These are phyloP conservation scores for Bruchidius siliquastri DNA, from an alignment of 2,888 invertebrate genomes.

Conservation along the genomic window DNA sequence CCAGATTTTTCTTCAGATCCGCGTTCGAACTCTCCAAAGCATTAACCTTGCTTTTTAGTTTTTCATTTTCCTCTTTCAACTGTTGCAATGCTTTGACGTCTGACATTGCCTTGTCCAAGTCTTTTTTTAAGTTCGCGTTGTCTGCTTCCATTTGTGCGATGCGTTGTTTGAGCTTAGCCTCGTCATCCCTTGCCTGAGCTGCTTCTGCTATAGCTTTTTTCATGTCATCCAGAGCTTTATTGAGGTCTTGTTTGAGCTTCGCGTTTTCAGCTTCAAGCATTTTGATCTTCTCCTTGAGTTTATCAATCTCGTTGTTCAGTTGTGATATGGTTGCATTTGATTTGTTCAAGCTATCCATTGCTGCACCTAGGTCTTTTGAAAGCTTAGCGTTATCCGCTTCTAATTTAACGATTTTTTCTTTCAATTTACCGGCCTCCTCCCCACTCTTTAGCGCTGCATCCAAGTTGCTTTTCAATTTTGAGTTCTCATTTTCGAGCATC, in stretches of 20 bases:
- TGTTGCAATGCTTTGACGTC: conserved; percentile 18
- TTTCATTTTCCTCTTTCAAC: conserved; percentile 18
- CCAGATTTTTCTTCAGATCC: conserved; percentile 22
- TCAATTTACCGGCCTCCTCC: conserved; percentile 1
- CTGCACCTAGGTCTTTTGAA: conserved; percentile 22
- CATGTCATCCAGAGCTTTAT: conserved; percentile 15
- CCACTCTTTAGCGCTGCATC: neutral
- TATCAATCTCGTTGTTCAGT: conserved; percentile 21
- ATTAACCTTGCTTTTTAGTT: conserved; percentile 22
- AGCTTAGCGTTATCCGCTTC: conserved; percentile 26
- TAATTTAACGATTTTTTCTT: conserved; percentile 15
- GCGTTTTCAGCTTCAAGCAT: conserved; percentile 22
- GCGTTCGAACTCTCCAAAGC: conserved; percentile 23
- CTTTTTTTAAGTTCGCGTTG: conserved; percentile 21
- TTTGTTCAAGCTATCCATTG: conserved; percentile 15
- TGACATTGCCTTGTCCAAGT: conserved; percentile 16
- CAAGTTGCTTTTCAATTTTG: conserved; percentile 18
- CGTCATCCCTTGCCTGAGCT: conserved; percentile 10
- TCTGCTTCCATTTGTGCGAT: conserved; percentile 22
- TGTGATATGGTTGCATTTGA: conserved; percentile 13
- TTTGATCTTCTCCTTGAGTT: conserved; percentile 22
- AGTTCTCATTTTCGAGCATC: conserved; percentile 17
- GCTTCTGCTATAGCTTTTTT: conserved; percentile 14
- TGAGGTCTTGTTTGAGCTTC: conserved; percentile 17
- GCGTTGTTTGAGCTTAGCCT: conserved; percentile 16